Evolutionary conservation across 2,113 vertebrate genomes (phyloP), one percentile per base, ranked within the genome.

Genomic region (Oenanthe melanoleuca): DNA sequence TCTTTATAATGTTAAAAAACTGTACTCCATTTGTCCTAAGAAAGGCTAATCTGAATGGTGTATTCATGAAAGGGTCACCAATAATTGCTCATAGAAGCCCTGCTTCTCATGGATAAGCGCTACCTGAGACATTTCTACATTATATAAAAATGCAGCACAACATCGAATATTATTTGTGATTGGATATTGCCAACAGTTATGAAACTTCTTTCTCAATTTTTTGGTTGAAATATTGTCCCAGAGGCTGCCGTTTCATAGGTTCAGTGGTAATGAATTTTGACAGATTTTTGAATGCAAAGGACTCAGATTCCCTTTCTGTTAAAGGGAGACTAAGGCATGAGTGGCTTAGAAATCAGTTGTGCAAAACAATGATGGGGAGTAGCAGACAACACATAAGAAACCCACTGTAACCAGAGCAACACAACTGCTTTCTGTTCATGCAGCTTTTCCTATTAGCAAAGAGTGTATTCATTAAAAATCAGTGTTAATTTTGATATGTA

Each of bases 41-140:
- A 93, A 94, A 90, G 84, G 82, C 75, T 90, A 78, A 78, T 94
- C 70, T 90, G 64, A 88, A 86, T 92, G 49, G 31, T 74, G 14
- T 56, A 81, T 74, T 92, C 85, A 93, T 86, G 72, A 83, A 90
- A 65, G 72, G 44, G 69, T 78, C 67, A 90, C 22, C 1, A 5
- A 38, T 84, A 96, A 93, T 65, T 93, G 21, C 28, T 78, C 64
- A 60, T 8, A 73, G 82, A 86, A 86, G 18, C 7, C 64, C 3
- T 8, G 10, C 53, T 59, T 88, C 72, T 86, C 60, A 83, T 6
- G 20, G 82, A 80, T 52, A 44, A 88, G 8, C 11, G 6, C n/a
- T 80, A 70, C 22, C 25, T 71, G 60, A 88, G 45, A 89, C 28
- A 63, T 57, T 95, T 81, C 80, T 88, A 8, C 55, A 7, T 82